Conservation (phyloP, 2,797 vertebrate genomes). For the Peromyscus melanophrys region DNA sequence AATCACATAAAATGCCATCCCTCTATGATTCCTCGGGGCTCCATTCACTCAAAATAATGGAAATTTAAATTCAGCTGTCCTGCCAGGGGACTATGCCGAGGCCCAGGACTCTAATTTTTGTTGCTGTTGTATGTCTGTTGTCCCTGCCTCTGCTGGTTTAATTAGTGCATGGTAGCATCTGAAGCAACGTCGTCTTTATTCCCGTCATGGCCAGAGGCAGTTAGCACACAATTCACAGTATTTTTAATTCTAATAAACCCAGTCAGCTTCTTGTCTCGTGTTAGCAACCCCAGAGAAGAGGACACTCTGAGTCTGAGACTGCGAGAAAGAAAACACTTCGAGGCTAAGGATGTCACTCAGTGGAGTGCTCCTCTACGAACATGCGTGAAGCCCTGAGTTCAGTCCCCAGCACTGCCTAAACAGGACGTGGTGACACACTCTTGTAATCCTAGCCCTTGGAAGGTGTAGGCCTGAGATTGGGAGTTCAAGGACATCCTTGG, state of each 20-base stretch:
- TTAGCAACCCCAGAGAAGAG: neutral
- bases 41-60: conserved; percentile 72
- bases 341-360: too few relatives aligned
- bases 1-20: conserved; percentile 67
- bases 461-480: neutral
- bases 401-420: neutral
- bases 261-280: neutral
- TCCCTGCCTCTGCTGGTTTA: conserved; percentile 71
- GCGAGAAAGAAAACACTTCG: neutral
- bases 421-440: neutral
- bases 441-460: neutral
- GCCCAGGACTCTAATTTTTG: conserved; percentile 52
- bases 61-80: conserved; percentile 71
- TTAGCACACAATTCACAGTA: conserved; percentile 63
- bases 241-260: conserved; percentile 73
- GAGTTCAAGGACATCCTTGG: neutral
- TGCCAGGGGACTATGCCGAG: conserved; percentile 34
- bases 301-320: neutral
- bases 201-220: conserved; percentile 29
- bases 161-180: conserved; percentile 60
- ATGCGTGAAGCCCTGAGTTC: neutral
- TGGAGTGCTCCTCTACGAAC: neutral
- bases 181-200: conserved; percentile 59
- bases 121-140: conserved; percentile 32
- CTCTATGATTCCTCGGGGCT: conserved; percentile 55